Percentiles rank a stretch among this genome's conserved stretches.
Evolutionary conservation across 2,113 vertebrate genomes (phyloP).

Genomic region (Apistogramma diplotaenia): DNA sequence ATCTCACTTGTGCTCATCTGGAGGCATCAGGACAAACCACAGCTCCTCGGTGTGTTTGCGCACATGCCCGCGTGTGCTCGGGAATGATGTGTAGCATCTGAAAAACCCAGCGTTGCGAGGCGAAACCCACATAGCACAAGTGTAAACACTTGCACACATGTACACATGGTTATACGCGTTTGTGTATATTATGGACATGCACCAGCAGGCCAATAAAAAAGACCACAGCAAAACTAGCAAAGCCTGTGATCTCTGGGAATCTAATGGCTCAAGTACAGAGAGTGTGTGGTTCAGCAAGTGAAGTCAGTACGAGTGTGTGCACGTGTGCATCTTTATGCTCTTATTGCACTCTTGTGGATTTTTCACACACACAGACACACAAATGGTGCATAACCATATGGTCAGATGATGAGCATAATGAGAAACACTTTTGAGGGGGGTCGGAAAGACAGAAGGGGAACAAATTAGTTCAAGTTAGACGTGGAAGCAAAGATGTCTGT

Average conservation of each 20-base stretch:
- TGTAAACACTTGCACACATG: conserved; percentile 41
- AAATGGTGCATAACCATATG: conserved; percentile 46
- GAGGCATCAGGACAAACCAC: conserved; percentile 21
- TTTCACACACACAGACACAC: conserved; percentile 29
- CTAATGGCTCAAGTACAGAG: conserved; percentile 30
- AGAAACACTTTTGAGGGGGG: conserved; percentile 58
- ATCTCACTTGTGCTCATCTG: background rate
- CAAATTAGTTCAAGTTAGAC: conserved; percentile 4
- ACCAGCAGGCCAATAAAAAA: conserved; percentile 44
- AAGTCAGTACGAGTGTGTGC: conserved; percentile 7
- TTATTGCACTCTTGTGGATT: conserved; percentile 25
- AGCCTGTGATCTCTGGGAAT: conserved; percentile 58
- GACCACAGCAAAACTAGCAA: conserved; percentile 64
- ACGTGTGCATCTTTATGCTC: background rate
- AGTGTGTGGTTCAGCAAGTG: conserved; percentile 39
- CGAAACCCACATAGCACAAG: conserved; percentile 46
- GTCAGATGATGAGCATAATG: conserved; percentile 61
- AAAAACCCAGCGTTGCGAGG: conserved; percentile 4
- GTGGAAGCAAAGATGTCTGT: conserved; percentile 5
- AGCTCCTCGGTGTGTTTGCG: background rate
- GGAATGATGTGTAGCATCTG: conserved; percentile 15
- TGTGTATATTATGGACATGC: conserved; percentile 32
- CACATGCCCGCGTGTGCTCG: background rate
- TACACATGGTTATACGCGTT: background rate
- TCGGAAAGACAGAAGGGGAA: background rate